Base-by-base conservation (phyloP, 2,113 vertebrate species). In the Etheostoma spectabile region DNA sequence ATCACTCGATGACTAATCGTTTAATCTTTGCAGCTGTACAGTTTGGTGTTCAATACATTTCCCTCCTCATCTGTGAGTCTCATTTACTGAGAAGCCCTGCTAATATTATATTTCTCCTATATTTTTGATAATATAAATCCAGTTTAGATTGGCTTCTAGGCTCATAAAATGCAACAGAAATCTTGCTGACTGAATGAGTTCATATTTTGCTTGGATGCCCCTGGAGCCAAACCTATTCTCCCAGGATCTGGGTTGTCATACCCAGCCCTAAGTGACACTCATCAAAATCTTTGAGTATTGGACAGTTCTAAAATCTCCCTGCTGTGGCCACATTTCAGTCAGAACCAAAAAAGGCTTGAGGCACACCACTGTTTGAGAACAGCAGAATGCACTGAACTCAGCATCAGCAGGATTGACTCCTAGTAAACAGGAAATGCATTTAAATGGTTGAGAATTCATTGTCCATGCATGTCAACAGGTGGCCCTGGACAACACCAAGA, bases 401-500 rank as follows among this genome's bases (percentile, higher is more conserved):
- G 8, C 6, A 18, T 45, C 35, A 70, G 0, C 35, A 13, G 13
- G 68, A 46, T 45, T 7, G 18, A n/a, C n/a, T n/a, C n/a, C n/a
- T n/a, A n/a, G n/a, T n/a, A n/a, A n/a, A n/a, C n/a, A n/a, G n/a
- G n/a, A n/a, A n/a, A n/a, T n/a, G n/a, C n/a, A n/a, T n/a, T n/a
- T n/a, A n/a, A n/a, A n/a, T n/a, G n/a, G n/a, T n/a, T n/a, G n/a
- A 48, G 42, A 66, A 35, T 70, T 74, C 0, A 60, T 46, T 73
- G 11, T 45, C 22, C 8, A 0, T 56, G 8, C 18, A 19, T 90
- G 13, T 52, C 51, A 30, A 73, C 86, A 93, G 61, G 87, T 84
- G 7, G 92, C 95, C 0, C 84, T 95, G 61, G 94, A 96, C 22
- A 92, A 86, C 83, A 91, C 93, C 38, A 92, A 80, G 89, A 89